Conservation (phyloP, 1,140 invertebrate species). For the Liolophura sinensis region DNA sequence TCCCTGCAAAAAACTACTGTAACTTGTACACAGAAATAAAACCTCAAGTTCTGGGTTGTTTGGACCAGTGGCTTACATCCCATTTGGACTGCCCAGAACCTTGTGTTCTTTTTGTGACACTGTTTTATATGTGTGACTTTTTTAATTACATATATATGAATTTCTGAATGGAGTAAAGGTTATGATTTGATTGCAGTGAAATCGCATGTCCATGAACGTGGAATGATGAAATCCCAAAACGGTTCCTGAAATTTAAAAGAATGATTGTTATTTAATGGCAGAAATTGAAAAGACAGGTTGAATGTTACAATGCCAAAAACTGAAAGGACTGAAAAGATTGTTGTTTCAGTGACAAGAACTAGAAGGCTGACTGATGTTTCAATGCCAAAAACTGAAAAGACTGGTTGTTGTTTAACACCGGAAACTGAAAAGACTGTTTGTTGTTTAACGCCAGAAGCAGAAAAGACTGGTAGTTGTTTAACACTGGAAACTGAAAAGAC, state of each 20-base stretch:
- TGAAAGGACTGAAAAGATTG: not conserved
- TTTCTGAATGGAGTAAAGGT: too few relatives aligned
- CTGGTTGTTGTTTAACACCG: not conserved
- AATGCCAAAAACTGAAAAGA: not conserved
- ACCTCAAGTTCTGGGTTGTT: too few relatives aligned
- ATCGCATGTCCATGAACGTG: constrained; percentile 56
- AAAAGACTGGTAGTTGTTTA: not conserved
- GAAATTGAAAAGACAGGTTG: not conserved
- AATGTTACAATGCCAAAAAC: not conserved
- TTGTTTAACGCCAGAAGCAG: not conserved
- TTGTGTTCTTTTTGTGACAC: too few relatives aligned
- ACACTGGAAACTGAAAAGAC: not conserved
- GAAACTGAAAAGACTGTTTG: not conserved
- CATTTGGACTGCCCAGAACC: too few relatives aligned
- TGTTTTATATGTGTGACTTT: too few relatives aligned
- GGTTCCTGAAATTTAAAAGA: constrained; percentile 41
- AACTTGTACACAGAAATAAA: too few relatives aligned
- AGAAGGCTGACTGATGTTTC: not conserved
- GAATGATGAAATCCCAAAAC: constrained; percentile 53
- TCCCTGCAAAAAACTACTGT: too few relatives aligned
- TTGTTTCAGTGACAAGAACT: not conserved
- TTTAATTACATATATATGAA: too few relatives aligned
- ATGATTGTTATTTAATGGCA: not conserved
- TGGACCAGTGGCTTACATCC: too few relatives aligned
- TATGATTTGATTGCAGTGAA: constrained; percentile 21